Conservation (phyloP, 1,140 invertebrate species). For the Philotrypesis tridentata region DNA sequence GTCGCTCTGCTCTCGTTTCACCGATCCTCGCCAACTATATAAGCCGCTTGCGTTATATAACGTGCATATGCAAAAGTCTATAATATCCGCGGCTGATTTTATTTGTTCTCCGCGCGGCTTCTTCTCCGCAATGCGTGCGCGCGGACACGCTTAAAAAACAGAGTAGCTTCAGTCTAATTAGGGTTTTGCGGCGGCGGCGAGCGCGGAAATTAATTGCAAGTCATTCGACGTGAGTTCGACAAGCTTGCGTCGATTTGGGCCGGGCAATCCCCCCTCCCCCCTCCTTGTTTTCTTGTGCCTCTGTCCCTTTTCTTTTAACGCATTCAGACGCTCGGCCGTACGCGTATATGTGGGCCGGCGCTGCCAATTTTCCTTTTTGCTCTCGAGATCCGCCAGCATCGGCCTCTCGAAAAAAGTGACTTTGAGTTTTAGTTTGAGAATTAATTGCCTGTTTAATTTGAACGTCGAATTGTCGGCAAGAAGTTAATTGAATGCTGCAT, state of each 20-base stretch:
- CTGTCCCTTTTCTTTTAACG: conserved; percentile 26
- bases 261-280: conserved; percentile 32
- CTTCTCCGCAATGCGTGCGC: too few species aligned
- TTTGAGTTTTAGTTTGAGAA: neutral
- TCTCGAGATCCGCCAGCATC: neutral
- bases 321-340: neutral
- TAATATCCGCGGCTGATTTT: too few species aligned
- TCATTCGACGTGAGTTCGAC: conserved; percentile 46
- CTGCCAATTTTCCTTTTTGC: conserved; percentile 35
- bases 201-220: conserved; percentile 47
- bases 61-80: too few species aligned
- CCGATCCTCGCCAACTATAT: too few species aligned
- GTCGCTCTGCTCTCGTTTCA: too few species aligned
- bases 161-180: neutral
- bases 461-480: neutral
- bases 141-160: neutral
- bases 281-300: conserved; percentile 11
- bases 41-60: too few species aligned
- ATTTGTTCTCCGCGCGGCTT: too few species aligned
- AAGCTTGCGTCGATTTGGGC: conserved; percentile 47
- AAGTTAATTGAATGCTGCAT: neutral
- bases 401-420: neutral
- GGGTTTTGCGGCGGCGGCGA: neutral
- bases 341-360: neutral
- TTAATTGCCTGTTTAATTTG: neutral